Percentiles rank a stretch among this genome's conserved stretches.
Evolutionary conservation across 2,888 invertebrate species (phyloP).

Genomic region (Hypercompe scribonia): DNA sequence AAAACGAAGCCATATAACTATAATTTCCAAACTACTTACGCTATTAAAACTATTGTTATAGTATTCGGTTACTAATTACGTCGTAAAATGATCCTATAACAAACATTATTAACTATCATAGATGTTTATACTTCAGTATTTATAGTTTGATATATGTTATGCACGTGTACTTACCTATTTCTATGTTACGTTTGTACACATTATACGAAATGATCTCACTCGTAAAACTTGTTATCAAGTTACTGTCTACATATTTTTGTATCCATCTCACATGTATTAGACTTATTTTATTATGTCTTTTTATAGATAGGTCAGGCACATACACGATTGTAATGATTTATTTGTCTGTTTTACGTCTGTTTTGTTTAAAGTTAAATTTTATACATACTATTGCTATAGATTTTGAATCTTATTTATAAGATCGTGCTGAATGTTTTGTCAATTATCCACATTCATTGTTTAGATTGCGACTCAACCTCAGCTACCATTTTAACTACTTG

Average conservation of each 20-base stretch:
- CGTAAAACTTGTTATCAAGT: conserved; percentile 2
- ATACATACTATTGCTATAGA: neutral
- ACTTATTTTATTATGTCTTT: neutral
- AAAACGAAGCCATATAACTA: neutral
- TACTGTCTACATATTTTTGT: neutral
- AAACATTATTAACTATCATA: neutral
- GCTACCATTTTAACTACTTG: neutral
- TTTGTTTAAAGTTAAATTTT: too few relatives aligned
- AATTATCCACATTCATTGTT: neutral
- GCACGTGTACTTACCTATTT: neutral
- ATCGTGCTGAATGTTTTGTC: neutral
- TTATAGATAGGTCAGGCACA: neutral
- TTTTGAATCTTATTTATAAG: neutral
- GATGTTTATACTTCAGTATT: neutral
- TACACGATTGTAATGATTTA: neutral
- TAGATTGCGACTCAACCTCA: neutral
- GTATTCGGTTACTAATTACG: neutral
- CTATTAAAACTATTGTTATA: neutral
- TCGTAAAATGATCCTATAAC: neutral
- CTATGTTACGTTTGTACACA: neutral
- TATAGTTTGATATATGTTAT: neutral
- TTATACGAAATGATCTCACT: neutral
- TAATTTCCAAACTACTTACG: neutral
- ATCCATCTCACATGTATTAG: neutral
- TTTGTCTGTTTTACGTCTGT: neutral